Base-by-base conservation (phyloP, 1,140 invertebrate genomes). In the Bombus difficillimus region DNA sequence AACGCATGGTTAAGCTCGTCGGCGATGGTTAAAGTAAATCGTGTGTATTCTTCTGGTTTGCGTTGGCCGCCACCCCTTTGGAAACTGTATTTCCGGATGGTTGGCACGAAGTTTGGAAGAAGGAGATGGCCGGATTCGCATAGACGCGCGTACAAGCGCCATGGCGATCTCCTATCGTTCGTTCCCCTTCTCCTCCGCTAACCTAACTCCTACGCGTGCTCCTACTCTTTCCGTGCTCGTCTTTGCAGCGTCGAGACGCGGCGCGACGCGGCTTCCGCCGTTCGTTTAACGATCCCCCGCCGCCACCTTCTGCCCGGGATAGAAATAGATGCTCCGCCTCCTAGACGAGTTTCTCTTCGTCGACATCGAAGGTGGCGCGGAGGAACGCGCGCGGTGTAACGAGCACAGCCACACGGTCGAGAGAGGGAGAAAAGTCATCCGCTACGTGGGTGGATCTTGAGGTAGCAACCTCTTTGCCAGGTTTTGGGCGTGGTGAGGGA, bases 251-350 rank as follows among this genome's bases (percentile, higher is more conserved):
- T 53, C 73, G 32, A 13, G 79, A 47, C 37, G 68, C 76, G 69
- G n/a, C 72, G 53, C 57, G 47, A 62, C 59, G 59, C 59, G 59
- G 59, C 22, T 62, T 62, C 59, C 59, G 28, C 59, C 59, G 79
- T 72, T 89, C 87, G 41, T 83, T 91, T 89, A 89, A 91, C 91
- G 91, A 66, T n/a, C 90, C 85, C 87, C 88, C 83, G 81, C 88
- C 83, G 81, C 77, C 74, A 73, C 87, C 85, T 86, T 86, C 80
- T 80, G 87, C 80, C 89, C 74, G 81, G 78, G 85, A 92, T 94
- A 95, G 94, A 94, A 94, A 94, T 94, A 93, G 92, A 94, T 88
- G 94, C 94, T 90, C 94, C 94, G 94, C 94, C 94, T 94, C 92
- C 94, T 94, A 93, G 94, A 93, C 88, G 73, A 89, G 81, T 9